Evolutionary conservation across 2,113 vertebrate species (phyloP), one percentile per base, ranked within the genome.

Genomic region (Lophotis ruficrista): DNA sequence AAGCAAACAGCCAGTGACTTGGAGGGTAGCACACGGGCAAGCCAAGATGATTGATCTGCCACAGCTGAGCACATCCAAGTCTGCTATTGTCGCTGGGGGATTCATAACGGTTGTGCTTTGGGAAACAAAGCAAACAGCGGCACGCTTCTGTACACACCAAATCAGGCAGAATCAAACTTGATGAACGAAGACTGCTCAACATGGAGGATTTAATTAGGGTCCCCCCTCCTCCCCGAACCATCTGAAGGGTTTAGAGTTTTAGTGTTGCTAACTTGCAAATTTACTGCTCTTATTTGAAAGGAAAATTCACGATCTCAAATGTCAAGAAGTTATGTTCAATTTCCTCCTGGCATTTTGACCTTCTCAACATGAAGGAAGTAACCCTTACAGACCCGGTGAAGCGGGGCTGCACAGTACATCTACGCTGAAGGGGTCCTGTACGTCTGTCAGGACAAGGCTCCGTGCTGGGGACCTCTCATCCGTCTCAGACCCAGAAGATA

Each of bases 321-420:
- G 91, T 93, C 95, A 96, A 94, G 92, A 95, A 92, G 82, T 82
- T 94, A 90, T 58, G 69, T 94, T 95, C 90, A 84, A 94, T 97
- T 97, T 97, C 95, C 82, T 94, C 87, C 51, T 75, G 72, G 84
- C 25, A 14, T 68, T 94, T 73, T 97, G 95, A 94, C 95, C 90
- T 96, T 97, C 89, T 81, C 89, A 79, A 73, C 51, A 4, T 27
- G 64, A 96, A 48, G 60, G 64, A 94, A 94, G 60, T 91, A 96
- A 95, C 87, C 60, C 90, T 95, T 95, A 57, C 83, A 43, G 65
- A 90, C n/a, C 79, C 37, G 8, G 45, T 16, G 24, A 84, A 90
- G 68, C 2, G 2, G 22, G 35, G 24, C 45, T 93, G 61, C 30
- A 53, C 30, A 66, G 31, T 38, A 35, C 75, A 50, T 71, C 70